Percentiles rank a stretch among this genome's conserved stretches.
Evolutionary conservation across 37 sponge, comb jelly and placozoan genomes (phyloP).

Genomic region (Diacarnus erythraeanus): DNA sequence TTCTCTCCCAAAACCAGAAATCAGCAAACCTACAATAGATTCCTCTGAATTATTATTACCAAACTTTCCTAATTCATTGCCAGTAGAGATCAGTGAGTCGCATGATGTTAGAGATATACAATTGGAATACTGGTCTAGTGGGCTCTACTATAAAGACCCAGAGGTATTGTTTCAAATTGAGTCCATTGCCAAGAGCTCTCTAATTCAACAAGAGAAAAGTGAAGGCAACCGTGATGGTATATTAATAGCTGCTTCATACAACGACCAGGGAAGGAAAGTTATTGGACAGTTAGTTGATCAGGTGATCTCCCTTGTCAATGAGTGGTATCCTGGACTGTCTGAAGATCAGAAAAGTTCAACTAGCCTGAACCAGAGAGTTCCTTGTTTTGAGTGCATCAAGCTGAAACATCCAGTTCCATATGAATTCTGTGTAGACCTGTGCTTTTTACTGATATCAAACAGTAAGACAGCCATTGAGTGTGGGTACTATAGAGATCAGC

Average conservation of each 20-base stretch:
- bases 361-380: slow-evolving; percentile 40
- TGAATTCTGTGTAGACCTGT: slow-evolving; percentile 25
- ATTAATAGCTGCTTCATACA: slow-evolving; percentile 40
- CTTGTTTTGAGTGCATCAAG: slow-evolving; percentile 57
- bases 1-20: neutral
- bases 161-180: slow-evolving; percentile 48
- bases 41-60: too few species aligned
- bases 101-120: slow-evolving; percentile 12
- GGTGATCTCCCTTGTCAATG: slow-evolving; percentile 40
- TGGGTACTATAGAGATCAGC: slow-evolving; percentile 13
- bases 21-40: neutral
- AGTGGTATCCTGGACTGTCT: slow-evolving; percentile 75
- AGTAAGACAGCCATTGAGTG: slow-evolving; percentile 20
- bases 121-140: slow-evolving; percentile 67
- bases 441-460: neutral
- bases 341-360: neutral
- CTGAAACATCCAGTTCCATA: slow-evolving; percentile 15
- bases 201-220: neutral
- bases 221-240: slow-evolving; percentile 47
- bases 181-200: slow-evolving; percentile 20
- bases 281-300: slow-evolving; percentile 63
- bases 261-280: slow-evolving; percentile 11
- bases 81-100: neutral
- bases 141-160: slow-evolving; percentile 54
- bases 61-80: slow-evolving; percentile 19